A percentile compares a stretch with the other conserved stretches of the same genome.
phyloP scores from a whole-genome alignment of 1,140 invertebrate genomes.

The Rhyzopertha dominica region DNA sequence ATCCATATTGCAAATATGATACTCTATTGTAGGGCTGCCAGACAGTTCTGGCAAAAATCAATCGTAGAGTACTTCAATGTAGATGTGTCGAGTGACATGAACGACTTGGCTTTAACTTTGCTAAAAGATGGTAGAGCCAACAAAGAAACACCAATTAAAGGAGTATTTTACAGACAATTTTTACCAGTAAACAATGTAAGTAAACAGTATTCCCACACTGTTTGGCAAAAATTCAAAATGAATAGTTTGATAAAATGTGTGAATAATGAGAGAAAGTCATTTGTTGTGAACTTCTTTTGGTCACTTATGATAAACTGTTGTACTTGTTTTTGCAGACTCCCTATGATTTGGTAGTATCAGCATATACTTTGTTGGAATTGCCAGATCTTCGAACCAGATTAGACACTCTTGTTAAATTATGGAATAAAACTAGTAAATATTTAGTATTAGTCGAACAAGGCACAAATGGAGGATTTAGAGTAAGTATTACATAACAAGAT shows the following conservation, averaged over 20 bases:
- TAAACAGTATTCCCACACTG: slow-evolving; percentile 20
- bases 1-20: background rate
- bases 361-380: slow-evolving; percentile 78
- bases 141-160: slow-evolving; percentile 51
- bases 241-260: no score
- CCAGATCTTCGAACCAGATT: slow-evolving; percentile 60
- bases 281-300: background rate
- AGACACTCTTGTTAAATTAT: slow-evolving; percentile 69
- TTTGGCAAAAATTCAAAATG: background rate
- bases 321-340: slow-evolving; percentile 50
- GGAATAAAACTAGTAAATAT: slow-evolving; percentile 79
- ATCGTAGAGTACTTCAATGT: slow-evolving; percentile 79
- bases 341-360: slow-evolving; percentile 77
- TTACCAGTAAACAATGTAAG: slow-evolving; percentile 61
- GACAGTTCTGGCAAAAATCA: slow-evolving; percentile 61
- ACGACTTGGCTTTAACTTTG: slow-evolving; percentile 68
- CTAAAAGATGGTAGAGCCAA: slow-evolving; percentile 59
- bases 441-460: slow-evolving; percentile 83
- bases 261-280: slow-evolving; percentile 5
- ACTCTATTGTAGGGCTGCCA: slow-evolving; percentile 59
- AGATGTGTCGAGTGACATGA: slow-evolving; percentile 74
- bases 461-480: slow-evolving; percentile 69
- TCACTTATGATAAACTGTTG: background rate
- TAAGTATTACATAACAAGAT: no score
- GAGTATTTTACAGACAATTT: slow-evolving; percentile 74